Evolutionary conservation across 2,888 invertebrate genomes (phyloP), one percentile per base, ranked within the genome.

Genomic region (Volucella inanis): DNA sequence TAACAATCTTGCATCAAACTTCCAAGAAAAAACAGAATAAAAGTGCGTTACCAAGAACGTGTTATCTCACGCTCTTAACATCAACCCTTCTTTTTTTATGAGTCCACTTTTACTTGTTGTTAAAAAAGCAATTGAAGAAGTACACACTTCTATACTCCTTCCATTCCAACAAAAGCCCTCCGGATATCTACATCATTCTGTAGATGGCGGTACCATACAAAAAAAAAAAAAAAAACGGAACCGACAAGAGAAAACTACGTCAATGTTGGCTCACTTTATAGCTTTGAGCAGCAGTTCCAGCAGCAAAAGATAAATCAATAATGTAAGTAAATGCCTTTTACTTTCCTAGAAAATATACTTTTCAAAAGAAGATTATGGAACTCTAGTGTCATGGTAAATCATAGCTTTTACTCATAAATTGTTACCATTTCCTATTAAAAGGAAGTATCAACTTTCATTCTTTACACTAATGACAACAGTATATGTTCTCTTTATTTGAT

Each of bases 281-380:
- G 68, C 83, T 64, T 59, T 15, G 41, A 64, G 83, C 62, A 59
- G 47, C 1, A 49, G 14, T 1, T 1, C 11, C 41, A 55, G 55
- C 45, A 49, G n/a, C 49, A 22, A 50, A 59, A 50, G 67, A 78
- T 72, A 78, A 74, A 72, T 78, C 82, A 78, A 83, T 83, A 83
- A 72, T 45, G 61, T 50, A 65, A 71, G 77, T 77, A 78, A 83
- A 78, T 83, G 78, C 72, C 78, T 74, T 49, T 72, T 55, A 78
- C 67, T 78, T 78, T 68, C 67, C 78, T 31, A 31, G 31, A 31
- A 31, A 22, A 22, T 68, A 57, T 67, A 50, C 65, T 52, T 59
- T 18, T 41, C 22, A 22, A 59, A 54, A 9, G 59, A 59, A 59
- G 59, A 59, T 76, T 64, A 50, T 49, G 47, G 77, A 71, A 70